Conservation (phyloP, 2,113 vertebrate genomes). For the Zosterops hypoxanthus region DNA sequence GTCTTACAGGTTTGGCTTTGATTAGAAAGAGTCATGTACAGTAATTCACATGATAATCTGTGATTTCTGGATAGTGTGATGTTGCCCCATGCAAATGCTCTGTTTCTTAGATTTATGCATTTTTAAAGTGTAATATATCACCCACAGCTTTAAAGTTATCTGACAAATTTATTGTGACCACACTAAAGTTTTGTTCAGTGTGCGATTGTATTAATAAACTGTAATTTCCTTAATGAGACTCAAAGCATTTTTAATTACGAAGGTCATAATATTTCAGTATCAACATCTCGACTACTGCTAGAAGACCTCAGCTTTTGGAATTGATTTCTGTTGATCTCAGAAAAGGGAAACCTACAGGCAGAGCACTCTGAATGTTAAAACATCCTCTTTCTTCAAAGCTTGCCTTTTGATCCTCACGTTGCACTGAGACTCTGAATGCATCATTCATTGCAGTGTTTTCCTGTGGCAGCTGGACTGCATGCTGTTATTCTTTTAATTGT, state of each 20-base stretch:
- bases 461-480: neutral
- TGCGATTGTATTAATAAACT: neutral
- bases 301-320: conserved; percentile 11
- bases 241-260: conserved; percentile 37
- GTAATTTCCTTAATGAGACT: conserved; percentile 11
- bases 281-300: neutral
- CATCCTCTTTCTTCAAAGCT: neutral
- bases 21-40: neutral
- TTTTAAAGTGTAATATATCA: neutral
- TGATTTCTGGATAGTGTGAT: neutral
- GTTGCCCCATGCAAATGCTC: neutral
- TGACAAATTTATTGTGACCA: neutral
- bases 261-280: neutral
- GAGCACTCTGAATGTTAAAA: conserved; percentile 9
- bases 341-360: conserved; percentile 7
- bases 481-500: conserved; percentile 14
- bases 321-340: conserved; percentile 25
- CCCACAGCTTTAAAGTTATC: neutral
- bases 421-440: neutral
- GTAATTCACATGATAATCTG: neutral
- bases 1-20: neutral
- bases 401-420: conserved; percentile 29
- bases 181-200: neutral
- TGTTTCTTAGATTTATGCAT: neutral
- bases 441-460: conserved; percentile 30